Evolutionary conservation across 2,797 vertebrate species (phyloP).

Genomic region (Enteromius fasciolatus): DNA sequence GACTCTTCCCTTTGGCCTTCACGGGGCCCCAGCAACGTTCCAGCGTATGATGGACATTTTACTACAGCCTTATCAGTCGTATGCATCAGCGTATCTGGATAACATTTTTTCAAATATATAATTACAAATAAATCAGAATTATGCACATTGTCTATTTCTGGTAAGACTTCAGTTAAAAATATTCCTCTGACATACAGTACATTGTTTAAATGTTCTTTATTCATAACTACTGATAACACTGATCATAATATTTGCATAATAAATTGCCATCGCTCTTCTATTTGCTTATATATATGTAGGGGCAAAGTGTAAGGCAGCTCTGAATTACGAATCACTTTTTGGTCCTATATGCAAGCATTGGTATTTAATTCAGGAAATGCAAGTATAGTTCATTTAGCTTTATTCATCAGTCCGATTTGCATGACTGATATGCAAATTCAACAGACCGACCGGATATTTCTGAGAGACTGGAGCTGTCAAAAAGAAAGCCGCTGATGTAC

Average conservation of each 20-base stretch:
- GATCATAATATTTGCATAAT: background rate
- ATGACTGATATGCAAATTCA: conserved; percentile 46
- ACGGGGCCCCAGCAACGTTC: too few species aligned
- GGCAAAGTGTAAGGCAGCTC: background rate
- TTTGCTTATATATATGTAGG: background rate
- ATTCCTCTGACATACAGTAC: too few species aligned
- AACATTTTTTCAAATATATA: background rate
- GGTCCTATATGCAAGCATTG: background rate
- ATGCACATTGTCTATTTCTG: background rate
- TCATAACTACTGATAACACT: background rate
- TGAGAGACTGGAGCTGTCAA: conserved; percentile 51
- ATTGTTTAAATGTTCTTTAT: too few species aligned
- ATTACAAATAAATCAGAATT: background rate
- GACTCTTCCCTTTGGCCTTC: too few species aligned
- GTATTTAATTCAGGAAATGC: conserved; percentile 4
- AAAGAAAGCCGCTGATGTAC: conserved; percentile 63
- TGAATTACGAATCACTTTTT: background rate
- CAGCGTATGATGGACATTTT: too few species aligned
- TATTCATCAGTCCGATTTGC: conserved; percentile 60
- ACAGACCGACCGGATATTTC: conserved; percentile 69
- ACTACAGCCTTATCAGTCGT: too few species aligned
- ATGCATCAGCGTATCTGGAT: too few species aligned
- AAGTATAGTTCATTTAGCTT: conserved; percentile 36
- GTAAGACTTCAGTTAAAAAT: background rate
- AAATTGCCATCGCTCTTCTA: background rate